Evolutionary conservation across 2,888 invertebrate species (phyloP).

Genomic region (Cephus runcator): DNA sequence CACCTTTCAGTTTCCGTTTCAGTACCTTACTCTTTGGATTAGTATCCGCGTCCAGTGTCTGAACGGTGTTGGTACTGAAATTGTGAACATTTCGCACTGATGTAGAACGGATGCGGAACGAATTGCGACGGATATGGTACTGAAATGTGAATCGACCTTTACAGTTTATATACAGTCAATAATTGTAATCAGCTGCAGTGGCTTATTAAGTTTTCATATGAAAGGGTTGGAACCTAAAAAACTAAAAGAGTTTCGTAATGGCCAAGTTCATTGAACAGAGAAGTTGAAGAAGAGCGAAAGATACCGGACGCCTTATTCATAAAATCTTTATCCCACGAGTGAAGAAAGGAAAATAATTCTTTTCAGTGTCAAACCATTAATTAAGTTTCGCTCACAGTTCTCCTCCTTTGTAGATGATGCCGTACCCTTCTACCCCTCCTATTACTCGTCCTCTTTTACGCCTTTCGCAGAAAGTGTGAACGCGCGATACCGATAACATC

Average conservation of each 20-base stretch:
- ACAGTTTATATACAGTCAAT: background rate
- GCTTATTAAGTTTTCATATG: background rate
- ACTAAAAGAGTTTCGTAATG: background rate
- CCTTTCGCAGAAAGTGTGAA: slow-evolving; percentile 34
- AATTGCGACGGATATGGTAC: too few relatives aligned
- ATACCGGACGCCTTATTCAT: slow-evolving; percentile 24
- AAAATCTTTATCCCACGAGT: slow-evolving; percentile 26
- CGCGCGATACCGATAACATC: slow-evolving; percentile 37
- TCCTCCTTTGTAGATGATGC: background rate
- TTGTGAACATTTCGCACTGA: too few relatives aligned
- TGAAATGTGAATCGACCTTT: too few relatives aligned
- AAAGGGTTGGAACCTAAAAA: background rate
- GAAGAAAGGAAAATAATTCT: slow-evolving; percentile 32
- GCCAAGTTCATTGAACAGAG: background rate
- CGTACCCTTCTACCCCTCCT: background rate
- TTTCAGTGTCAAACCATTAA: slow-evolving; percentile 35
- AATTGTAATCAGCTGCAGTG: background rate
- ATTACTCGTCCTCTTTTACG: background rate
- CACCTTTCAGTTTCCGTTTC: too few relatives aligned
- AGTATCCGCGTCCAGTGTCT: too few relatives aligned
- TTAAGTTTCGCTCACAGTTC: slow-evolving; percentile 24
- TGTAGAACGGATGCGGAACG: too few relatives aligned
- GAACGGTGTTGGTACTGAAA: too few relatives aligned
- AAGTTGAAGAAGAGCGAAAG: background rate
- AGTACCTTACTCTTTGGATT: too few relatives aligned